These are phyloP conservation scores for Platycercus adscitus DNA, from an alignment of 2,113 vertebrate species.

Conservation along the genomic window DNA sequence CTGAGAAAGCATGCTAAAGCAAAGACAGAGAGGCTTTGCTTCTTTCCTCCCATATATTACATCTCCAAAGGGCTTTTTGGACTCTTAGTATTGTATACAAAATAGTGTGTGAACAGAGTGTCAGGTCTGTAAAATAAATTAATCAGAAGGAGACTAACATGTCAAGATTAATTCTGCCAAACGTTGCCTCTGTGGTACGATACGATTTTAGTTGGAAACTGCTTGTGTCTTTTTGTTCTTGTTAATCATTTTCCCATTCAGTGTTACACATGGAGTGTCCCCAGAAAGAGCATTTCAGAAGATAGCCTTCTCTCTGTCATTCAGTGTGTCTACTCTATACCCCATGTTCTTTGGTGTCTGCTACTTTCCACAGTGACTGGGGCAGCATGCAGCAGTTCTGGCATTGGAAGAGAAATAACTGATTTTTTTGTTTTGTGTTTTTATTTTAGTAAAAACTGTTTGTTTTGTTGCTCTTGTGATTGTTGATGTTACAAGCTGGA, in stretches of 20 bases:
- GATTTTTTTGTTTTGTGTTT: background rate
- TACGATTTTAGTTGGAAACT: background rate
- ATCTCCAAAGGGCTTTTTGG: background rate
- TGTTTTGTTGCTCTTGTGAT: background rate
- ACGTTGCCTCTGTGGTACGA: background rate
- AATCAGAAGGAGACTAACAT: background rate
- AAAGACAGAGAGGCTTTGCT: background rate
- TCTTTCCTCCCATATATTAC: background rate
- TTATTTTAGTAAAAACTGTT: background rate
- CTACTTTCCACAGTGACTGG: background rate
- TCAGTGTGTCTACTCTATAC: background rate
- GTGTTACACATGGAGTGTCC: background rate
- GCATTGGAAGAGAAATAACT: background rate
- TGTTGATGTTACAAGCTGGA: background rate
- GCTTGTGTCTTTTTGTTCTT: background rate
- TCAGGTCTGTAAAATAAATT: background rate
- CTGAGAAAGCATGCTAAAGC: background rate
- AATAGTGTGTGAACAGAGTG: background rate
- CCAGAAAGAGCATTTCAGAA: background rate
- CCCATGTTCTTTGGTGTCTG: background rate
- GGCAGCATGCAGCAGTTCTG: background rate
- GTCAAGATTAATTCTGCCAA: background rate
- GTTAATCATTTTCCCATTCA: background rate
- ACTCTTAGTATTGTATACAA: background rate
- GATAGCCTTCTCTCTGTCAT: background rate